Evolutionary conservation across 2,888 invertebrate species (phyloP).

Genomic region (Drosophila mimetica): DNA sequence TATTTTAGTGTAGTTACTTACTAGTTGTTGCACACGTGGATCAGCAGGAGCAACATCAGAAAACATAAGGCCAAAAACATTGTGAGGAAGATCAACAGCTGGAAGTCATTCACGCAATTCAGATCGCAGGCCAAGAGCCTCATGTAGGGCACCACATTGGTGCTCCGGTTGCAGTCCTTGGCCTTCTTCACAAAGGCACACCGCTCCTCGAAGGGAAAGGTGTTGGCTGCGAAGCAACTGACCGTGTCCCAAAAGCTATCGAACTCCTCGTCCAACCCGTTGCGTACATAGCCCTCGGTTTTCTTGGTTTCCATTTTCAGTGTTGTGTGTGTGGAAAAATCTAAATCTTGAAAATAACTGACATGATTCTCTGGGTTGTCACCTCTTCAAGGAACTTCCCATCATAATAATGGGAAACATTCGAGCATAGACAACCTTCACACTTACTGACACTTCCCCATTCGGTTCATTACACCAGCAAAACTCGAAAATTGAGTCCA

Average conservation of each 20-base stretch:
- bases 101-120: constrained; percentile 30
- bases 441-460: neutral
- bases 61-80: constrained; percentile 14
- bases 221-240: constrained; percentile 37
- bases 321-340: neutral
- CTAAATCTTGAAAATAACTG: neutral
- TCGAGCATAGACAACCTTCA: neutral
- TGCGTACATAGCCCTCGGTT: neutral
- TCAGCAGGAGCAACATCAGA: constrained; percentile 25
- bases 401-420: neutral
- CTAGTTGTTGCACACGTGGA: constrained; percentile 32
- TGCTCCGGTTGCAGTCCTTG: constrained; percentile 26
- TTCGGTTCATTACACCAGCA: neutral
- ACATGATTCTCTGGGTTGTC: neutral
- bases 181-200: constrained; percentile 43
- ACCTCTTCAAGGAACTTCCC: neutral
- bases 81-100: constrained; percentile 26
- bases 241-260: constrained; percentile 33
- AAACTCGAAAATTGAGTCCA: neutral
- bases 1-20: too few relatives aligned
- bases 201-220: constrained; percentile 32
- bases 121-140: constrained; percentile 32
- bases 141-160: constrained; percentile 49
- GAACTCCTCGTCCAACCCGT: constrained; percentile 45
- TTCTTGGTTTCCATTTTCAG: neutral